These are phyloP conservation scores for Rousettus leschenaultii DNA, from an alignment of 2,113 vertebrate species.

Conservation along the genomic window DNA sequence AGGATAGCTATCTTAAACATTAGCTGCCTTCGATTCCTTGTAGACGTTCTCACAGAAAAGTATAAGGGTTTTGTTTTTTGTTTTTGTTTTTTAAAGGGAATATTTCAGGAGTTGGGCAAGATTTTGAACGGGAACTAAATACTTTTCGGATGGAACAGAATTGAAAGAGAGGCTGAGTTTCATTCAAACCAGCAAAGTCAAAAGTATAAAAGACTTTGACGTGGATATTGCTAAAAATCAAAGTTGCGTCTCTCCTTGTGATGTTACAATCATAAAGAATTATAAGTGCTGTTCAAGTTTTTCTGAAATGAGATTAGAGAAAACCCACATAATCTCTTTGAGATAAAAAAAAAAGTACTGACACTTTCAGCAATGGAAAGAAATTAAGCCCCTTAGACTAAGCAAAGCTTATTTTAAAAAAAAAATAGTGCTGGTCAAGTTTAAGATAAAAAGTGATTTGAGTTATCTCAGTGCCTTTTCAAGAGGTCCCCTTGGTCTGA, in stretches of 20 bases:
- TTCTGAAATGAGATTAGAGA: slow-evolving; percentile 79
- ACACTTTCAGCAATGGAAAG: slow-evolving; percentile 53
- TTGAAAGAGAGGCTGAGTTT: slow-evolving; percentile 46
- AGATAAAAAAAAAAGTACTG: slow-evolving; percentile 69
- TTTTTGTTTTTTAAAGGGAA: slow-evolving; percentile 11
- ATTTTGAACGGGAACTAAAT: slow-evolving; percentile 66
- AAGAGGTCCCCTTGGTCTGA: not conserved
- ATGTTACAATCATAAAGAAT: slow-evolving; percentile 58
- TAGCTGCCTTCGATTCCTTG: slow-evolving; percentile 65
- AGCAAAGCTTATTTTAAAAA: not conserved
- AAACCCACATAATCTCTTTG: slow-evolving; percentile 73
- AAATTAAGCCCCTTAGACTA: slow-evolving; percentile 59
- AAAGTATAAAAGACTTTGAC: slow-evolving; percentile 67
- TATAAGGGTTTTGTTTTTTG: not conserved
- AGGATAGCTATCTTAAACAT: slow-evolving; percentile 32
- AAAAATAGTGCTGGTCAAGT: accelerated
- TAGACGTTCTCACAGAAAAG: slow-evolving; percentile 59
- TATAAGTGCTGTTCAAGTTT: slow-evolving; percentile 38
- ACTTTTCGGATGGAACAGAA: slow-evolving; percentile 65
- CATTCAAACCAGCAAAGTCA: slow-evolving; percentile 36
- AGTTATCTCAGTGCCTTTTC: too few species aligned
- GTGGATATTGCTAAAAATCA: slow-evolving; percentile 64
- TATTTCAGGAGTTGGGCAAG: slow-evolving; percentile 49
- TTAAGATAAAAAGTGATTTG: too few species aligned
- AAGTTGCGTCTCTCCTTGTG: slow-evolving; percentile 59